Percentiles rank a stretch among this genome's conserved stretches.
Evolutionary conservation across 2,888 invertebrate species (phyloP).

Genomic region (Drosophila niveifrons): DNA sequence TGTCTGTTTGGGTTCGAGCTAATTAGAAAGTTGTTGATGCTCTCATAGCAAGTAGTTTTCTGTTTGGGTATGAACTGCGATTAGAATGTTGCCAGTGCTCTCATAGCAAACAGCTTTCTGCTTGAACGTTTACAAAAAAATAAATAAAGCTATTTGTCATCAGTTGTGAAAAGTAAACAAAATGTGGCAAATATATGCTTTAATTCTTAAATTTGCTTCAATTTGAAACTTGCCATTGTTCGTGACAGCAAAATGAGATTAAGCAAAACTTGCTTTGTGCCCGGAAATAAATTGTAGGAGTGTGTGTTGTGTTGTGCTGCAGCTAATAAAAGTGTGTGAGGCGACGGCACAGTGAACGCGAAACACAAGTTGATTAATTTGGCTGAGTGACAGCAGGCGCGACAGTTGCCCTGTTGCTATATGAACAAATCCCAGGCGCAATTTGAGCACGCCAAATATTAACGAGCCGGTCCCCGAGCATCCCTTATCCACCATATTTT

Average conservation of each 20-base stretch:
- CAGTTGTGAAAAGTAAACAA: too few species aligned
- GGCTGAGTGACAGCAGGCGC: slow-evolving; percentile 63
- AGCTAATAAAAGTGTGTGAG: slow-evolving; percentile 33
- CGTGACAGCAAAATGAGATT: background rate
- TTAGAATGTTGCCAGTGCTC: too few species aligned
- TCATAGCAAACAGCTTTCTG: too few species aligned
- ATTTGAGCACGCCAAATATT: slow-evolving; percentile 54
- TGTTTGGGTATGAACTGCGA: too few species aligned
- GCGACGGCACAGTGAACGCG: slow-evolving; percentile 16
- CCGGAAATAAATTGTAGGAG: slow-evolving; percentile 8
- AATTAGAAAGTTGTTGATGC: too few species aligned
- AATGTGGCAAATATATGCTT: too few species aligned
- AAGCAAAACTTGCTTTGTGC: slow-evolving; percentile 14
- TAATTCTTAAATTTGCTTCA: too few species aligned
- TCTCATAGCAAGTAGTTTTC: too few species aligned
- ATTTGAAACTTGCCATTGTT: too few species aligned
- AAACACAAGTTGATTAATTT: slow-evolving; percentile 67
- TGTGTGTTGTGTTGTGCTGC: background rate
- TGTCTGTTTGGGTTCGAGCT: too few species aligned
- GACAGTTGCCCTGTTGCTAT: slow-evolving; percentile 37
- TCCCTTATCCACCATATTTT: background rate
- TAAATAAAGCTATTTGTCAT: too few species aligned
- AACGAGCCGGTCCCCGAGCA: slow-evolving; percentile 46
- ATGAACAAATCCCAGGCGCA: slow-evolving; percentile 56
- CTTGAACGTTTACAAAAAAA: too few species aligned